Base-by-base conservation (phyloP, 1,140 invertebrate genomes). In the Epicauta chinensis region DNA sequence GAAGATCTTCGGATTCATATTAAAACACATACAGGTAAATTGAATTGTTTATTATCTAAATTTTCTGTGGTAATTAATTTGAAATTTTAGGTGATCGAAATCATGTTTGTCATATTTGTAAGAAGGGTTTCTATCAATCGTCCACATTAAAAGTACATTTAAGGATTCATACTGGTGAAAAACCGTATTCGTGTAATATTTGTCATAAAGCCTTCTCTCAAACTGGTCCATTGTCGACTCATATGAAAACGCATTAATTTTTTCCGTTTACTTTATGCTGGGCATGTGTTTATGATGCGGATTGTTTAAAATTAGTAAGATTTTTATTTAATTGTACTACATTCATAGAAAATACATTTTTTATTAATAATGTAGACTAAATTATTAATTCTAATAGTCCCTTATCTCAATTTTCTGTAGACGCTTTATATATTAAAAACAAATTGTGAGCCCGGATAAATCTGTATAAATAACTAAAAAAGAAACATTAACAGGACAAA, bases 111-210 rank as follows among this genome's bases (percentile, higher is more conserved):
- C n/a, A 11, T 11, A 53, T 60, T 10, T 69, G 67, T 32, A 58
- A 62, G n/a, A 69, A 69, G 45, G 65, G 65, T 2, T 69, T 69
- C 43, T 69, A 65, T 50, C 67, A 69, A 46, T 52, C 60, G 16
- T 65, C 59, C 2, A 69, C 62, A 7, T 40, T 69, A 14, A 67
- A 67, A 54, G 65, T 72, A 55, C 78, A 72, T 44, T 37, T 67
- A 49, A 61, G 67, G 31, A 69, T 65, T 30, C 67, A 69, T 51
- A 66, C 67, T 6, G 67, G 62, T 13, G 65, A 67, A 43, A 65
- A 67, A 41, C 65, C 72, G 4, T 71, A 64, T 42, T 53, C 36
- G 2, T 71, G 69, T 50, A 56, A 57, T 31, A 49, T 63, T 16
- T 71, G 69, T 58, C 41, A 63, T 43, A 69, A 68, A 53, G 41